Evolutionary conservation across 2,113 vertebrate genomes (phyloP), one percentile per base, ranked within the genome.

Genomic region (Origma solitaria): DNA sequence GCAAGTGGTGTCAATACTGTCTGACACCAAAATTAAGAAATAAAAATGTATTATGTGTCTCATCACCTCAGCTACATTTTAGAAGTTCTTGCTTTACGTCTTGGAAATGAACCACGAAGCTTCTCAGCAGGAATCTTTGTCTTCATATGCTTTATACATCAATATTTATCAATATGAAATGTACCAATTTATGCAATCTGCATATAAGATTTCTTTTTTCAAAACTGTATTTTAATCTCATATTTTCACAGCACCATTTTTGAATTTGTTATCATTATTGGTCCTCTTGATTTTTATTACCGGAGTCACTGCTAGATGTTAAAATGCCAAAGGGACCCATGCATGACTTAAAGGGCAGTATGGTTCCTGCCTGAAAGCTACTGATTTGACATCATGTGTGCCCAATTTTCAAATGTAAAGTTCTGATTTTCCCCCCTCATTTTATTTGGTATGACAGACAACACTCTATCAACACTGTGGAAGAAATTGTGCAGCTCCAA

Each of bases 1-100:
- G 82, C 30, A 82, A 66, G 24, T 50, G 90, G 7, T 76, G 66
- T 75, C 0, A 0, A 89, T 51, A 18, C 15, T 82, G 58, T 85
- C 79, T 80, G 76, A 86, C 76, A 94, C 51, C 44, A 96, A 78
- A 94, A 94, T 90, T 81, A 75, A 75, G 77, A 83, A 83, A 90
- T 66, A 78, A 92, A 84, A 72, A 73, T 47, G 9, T 50, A 25
- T 22, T 57, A 1, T 51, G 17, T n/a, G 22, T 83, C 73, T 93
- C 30, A 80, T 88, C 71, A 73, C 38, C 24, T 82, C 78, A 93
- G 42, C 24, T 91, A 44, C 35, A 66, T 86, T 85, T 77, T 70
- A 93, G 73, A 91, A 62, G 24, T 50, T 77, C 50, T 82, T 80
- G 10, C 27, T 86, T 90, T 95, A 64, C 77, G 7, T 69, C 92